phyloP scores from a whole-genome alignment of 2,888 invertebrate species.

The Abrostola tripartita region DNA sequence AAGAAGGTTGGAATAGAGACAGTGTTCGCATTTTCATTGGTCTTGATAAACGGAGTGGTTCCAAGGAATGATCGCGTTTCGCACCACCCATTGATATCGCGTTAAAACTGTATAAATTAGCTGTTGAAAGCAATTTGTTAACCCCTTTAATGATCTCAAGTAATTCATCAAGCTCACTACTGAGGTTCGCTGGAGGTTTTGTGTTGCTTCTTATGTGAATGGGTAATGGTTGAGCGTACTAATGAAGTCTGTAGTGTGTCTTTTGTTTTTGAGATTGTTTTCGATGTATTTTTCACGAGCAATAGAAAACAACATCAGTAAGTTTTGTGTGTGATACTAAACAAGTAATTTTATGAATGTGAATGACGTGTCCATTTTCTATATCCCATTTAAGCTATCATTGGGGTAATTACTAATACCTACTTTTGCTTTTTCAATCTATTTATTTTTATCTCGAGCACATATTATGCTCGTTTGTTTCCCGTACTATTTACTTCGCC shows the following conservation, averaged over 20 bases:
- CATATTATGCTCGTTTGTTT: no score
- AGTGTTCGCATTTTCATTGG: constrained; percentile 57
- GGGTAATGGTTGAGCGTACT: neutral
- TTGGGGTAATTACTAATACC: no score
- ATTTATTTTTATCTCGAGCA: no score
- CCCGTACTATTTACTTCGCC: no score
- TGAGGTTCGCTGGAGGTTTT: neutral
- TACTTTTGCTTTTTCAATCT: no score
- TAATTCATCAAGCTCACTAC: constrained; percentile 35
- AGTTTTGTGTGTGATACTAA: no score
- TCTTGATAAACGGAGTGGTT: constrained; percentile 68
- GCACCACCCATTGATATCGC: constrained; percentile 56
- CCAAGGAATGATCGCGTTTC: constrained; percentile 61
- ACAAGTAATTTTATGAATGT: no score
- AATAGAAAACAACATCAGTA: no score
- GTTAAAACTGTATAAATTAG: constrained; percentile 62
- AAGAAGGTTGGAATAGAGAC: constrained; percentile 67
- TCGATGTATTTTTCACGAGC: no score
- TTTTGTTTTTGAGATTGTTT: no score
- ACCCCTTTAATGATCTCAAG: constrained; percentile 46
- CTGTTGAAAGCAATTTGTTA: constrained; percentile 55
- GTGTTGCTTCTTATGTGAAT: constrained; percentile 3
- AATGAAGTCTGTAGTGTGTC: neutral
- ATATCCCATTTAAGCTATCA: no score
- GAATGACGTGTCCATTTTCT: no score